Evolutionary conservation across 2,888 invertebrate genomes (phyloP).

Genomic region (Acrobasis repandana): DNA sequence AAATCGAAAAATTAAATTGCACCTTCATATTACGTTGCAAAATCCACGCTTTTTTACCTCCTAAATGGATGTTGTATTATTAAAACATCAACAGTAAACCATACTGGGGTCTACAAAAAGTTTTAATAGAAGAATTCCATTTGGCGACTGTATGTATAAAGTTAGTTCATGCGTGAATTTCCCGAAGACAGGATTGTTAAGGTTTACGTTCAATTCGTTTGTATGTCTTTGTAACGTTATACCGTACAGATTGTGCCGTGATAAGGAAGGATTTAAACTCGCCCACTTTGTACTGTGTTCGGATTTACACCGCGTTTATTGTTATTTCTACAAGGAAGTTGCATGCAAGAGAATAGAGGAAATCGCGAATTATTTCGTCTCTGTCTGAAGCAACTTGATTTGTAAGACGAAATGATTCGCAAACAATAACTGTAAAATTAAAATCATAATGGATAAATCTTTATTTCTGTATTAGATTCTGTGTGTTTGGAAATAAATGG

Average conservation of each 20-base stretch:
- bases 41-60: conserved; percentile 33
- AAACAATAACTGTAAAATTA: too few species aligned
- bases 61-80: conserved; percentile 32
- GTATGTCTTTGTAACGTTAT: conserved; percentile 64
- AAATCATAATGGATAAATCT: too few species aligned
- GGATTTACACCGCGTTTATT: conserved; percentile 54
- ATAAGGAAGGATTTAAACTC: conserved; percentile 65
- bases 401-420: too few species aligned
- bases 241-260: conserved; percentile 63
- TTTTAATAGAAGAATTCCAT: conserved; percentile 37
- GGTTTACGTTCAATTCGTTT: conserved; percentile 52
- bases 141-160: conserved; percentile 48
- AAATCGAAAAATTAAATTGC: conserved; percentile 48
- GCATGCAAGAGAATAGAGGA: conserved; percentile 35
- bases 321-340: conserved; percentile 44
- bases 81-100: conserved; percentile 38
- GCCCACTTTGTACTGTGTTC: conserved; percentile 42
- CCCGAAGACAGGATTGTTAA: conserved; percentile 53
- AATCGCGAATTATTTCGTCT: neutral
- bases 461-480: too few species aligned
- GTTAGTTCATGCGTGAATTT: conserved; percentile 71
- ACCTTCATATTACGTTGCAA: conserved; percentile 35
- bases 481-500: too few species aligned
- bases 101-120: conserved; percentile 36
- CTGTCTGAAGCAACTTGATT: too few species aligned